A percentile compares a stretch with the other conserved stretches of the same genome.
phyloP scores from a whole-genome alignment of 2,888 invertebrate genomes.

The Magallana nippona region DNA sequence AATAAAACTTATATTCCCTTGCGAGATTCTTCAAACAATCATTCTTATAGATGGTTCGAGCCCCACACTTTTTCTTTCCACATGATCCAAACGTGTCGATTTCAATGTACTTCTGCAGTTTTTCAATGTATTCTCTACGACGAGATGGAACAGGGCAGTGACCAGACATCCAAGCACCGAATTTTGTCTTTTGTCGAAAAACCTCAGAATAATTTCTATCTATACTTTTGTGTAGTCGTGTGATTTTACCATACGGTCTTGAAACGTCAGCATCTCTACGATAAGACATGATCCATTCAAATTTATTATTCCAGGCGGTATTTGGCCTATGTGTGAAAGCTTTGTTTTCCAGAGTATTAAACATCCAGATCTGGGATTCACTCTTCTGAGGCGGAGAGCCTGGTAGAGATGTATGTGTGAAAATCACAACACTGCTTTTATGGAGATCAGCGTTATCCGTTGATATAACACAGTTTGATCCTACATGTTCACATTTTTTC shows the following conservation, averaged over 20 bases:
- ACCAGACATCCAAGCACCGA: not conserved
- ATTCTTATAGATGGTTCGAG: not conserved
- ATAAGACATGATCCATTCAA: not conserved
- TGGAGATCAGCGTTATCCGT: not conserved
- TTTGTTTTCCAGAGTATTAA: not conserved
- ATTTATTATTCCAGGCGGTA: not conserved
- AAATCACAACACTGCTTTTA: not conserved
- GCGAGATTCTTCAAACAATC: not conserved
- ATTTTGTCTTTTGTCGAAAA: not conserved
- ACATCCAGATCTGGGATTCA: not conserved
- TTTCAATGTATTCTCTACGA: not conserved
- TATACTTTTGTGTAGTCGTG: not conserved
- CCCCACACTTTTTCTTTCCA: not conserved
- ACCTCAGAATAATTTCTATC: not conserved
- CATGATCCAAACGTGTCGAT: not conserved
- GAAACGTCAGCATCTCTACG: not conserved
- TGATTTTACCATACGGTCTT: not conserved
- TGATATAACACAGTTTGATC: not conserved
- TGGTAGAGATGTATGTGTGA: not conserved
- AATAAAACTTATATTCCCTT: conserved; percentile 4
- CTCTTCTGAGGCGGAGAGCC: not conserved
- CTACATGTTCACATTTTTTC: not conserved
- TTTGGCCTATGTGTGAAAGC: not conserved
- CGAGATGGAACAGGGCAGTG: not conserved
- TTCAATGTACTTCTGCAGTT: not conserved